A percentile compares a stretch with the other conserved stretches of the same genome.
These are phyloP conservation scores for Emydura subglobosa DNA, from an alignment of 2,113 vertebrate genomes.

Conservation along the genomic window DNA sequence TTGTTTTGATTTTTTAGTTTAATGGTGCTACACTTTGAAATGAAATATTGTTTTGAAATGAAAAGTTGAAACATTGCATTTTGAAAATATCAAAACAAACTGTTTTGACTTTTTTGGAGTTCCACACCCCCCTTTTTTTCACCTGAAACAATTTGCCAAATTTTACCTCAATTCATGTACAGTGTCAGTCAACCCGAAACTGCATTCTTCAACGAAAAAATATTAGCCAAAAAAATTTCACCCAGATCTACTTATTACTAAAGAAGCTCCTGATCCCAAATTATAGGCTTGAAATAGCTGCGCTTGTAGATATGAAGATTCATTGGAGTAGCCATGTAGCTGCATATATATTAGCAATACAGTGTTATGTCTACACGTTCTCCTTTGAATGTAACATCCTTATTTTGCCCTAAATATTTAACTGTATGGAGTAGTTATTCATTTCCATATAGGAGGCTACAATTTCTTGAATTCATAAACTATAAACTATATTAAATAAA, in stretches of 20 bases:
- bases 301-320: neutral
- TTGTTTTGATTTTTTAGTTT: neutral
- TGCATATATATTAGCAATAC: neutral
- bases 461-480: conserved; percentile 71
- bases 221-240: neutral
- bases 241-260: neutral
- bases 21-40: neutral
- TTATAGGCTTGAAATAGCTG: neutral
- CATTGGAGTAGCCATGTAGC: neutral
- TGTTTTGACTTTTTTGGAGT: neutral
- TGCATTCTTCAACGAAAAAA: neutral
- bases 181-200: neutral
- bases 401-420: neutral
- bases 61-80: neutral
- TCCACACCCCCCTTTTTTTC: neutral
- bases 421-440: conserved; percentile 49
- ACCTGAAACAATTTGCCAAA: neutral
- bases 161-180: neutral
- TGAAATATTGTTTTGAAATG: neutral
- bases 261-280: neutral
- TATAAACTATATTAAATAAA: conserved; percentile 76
- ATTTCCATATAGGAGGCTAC: conserved; percentile 35
- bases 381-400: conserved; percentile 24
- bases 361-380: neutral
- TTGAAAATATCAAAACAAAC: neutral